Percentiles rank a stretch among this genome's conserved stretches.
These are phyloP conservation scores for Tilapia sparmanii DNA, from an alignment of 2,113 vertebrate species.

Conservation along the genomic window DNA sequence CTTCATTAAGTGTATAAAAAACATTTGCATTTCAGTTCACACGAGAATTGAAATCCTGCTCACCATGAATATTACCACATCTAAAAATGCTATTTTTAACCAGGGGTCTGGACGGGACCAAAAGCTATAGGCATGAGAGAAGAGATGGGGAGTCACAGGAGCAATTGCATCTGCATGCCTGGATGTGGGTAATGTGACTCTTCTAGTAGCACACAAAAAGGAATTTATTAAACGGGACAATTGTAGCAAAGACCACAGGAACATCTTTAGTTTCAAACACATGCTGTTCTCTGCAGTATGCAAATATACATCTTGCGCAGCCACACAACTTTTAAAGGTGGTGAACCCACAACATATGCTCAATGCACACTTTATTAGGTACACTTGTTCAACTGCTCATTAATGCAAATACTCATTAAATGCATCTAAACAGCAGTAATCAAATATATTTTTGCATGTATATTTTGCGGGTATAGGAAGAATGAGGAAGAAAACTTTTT, in stretches of 20 bases:
- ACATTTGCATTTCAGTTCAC: background rate
- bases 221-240: background rate
- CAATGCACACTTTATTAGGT: background rate
- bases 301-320: background rate
- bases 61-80: background rate
- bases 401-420: background rate
- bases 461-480: background rate
- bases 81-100: background rate
- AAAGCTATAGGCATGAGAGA: background rate
- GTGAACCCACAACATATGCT: background rate
- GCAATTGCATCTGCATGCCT: background rate
- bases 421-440: background rate
- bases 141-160: background rate
- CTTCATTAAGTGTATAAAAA: slow-evolving; percentile 2
- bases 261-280: background rate
- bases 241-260: background rate
- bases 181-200: background rate
- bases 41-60: background rate
- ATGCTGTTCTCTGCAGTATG: background rate
- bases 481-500: background rate
- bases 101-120: background rate
- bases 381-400: background rate
- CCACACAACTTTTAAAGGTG: background rate
- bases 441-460: background rate
- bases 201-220: background rate